Evolutionary conservation across 2,113 vertebrate species (phyloP), one percentile per base, ranked within the genome.

Genomic region (Malaclemys terrapin): DNA sequence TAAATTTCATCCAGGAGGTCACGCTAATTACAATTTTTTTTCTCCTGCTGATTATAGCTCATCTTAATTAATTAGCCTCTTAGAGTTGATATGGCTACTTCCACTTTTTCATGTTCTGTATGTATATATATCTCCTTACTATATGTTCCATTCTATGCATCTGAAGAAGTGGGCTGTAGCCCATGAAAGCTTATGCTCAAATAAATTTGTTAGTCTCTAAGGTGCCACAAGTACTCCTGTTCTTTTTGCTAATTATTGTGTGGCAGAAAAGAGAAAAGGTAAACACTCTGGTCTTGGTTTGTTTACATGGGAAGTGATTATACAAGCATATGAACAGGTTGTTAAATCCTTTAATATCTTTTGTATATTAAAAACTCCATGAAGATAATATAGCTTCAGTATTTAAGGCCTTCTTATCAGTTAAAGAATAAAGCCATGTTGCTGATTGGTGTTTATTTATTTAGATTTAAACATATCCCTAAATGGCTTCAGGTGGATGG

Each of bases 1-100:
- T 95, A 89, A n/a, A 91, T 95, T 96, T 92, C 20, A 75, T 91
- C 89, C 95, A 42, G 6, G 53, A 96, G 57, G 65, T 92, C 93
- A 91, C 53, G 79, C 38, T 81, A 94, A 94, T 95, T 96, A 90
- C 5, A 14, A 16, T 38, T 50, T 50, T 49, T 16, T 50, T 50
- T 50, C 13, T 50, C 4, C 50, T 50, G 50, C 50, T 16, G 50
- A 14, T 50, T 50, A 16, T 50, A 50, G 50, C 50, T 5, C 50
- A 50, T 50, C 50, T 50, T 50, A 50, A 50, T 16, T 50, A 16
- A 16, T 50, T 50, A 50, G 50, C 50, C 14, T 50, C 50, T 50
- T 50, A 50, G 50, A 50, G 50, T 50, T 50, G 50, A 50, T 50
- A 14, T 50, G 50, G 50, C 50, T 50, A 16, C 50, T 50, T 50